phyloP scores from a whole-genome alignment of 2,113 vertebrate genomes.

The human region DNA sequence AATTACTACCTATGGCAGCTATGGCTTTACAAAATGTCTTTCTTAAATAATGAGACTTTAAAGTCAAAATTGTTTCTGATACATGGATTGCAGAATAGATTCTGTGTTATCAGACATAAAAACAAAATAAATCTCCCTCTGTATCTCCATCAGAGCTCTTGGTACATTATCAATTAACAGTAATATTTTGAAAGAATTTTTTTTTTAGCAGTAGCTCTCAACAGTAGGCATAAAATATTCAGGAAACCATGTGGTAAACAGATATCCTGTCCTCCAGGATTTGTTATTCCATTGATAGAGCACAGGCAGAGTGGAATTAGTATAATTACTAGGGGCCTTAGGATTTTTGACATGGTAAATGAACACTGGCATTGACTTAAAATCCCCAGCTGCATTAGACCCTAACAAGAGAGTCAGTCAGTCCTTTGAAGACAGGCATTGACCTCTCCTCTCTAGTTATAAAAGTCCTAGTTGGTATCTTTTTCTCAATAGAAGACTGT shows the following conservation, averaged over 20 bases:
- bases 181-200: neutral
- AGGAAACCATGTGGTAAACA: neutral
- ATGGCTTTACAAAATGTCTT: neutral
- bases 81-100: neutral
- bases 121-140: neutral
- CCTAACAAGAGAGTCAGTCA: neutral
- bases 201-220: neutral
- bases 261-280: neutral
- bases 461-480: neutral
- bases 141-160: neutral
- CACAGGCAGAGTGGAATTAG: neutral
- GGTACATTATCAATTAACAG: neutral
- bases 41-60: neutral
- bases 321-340: neutral
- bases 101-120: neutral
- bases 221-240: neutral
- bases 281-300: neutral
- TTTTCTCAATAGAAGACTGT: neutral
- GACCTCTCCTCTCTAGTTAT: neutral
- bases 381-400: neutral
- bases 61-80: neutral
- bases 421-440: neutral
- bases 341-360: neutral
- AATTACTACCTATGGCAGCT: neutral
- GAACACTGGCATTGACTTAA: neutral